phyloP scores from a whole-genome alignment of 2,113 vertebrate species.

The Antechinus stuartii region DNA sequence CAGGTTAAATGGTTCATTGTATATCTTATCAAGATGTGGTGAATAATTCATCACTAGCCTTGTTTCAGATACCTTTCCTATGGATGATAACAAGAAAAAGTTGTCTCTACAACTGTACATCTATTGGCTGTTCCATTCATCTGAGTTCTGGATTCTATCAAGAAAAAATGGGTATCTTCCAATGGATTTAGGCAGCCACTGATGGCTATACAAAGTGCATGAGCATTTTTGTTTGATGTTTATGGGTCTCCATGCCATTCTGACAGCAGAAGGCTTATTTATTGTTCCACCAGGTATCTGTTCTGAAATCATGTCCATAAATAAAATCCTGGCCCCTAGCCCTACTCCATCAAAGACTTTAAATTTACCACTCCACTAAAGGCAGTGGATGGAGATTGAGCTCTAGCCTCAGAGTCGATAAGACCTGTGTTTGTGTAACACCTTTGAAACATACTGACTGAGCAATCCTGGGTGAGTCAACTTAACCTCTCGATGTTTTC shows the following conservation, averaged over 20 bases:
- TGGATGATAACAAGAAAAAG: slow-evolving; percentile 16
- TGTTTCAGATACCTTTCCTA: slow-evolving; percentile 24
- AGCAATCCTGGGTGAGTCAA: background rate
- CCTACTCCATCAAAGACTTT: slow-evolving; percentile 50
- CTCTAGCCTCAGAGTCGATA: background rate
- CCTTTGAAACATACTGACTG: background rate
- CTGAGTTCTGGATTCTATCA: slow-evolving; percentile 16
- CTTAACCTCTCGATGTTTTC: background rate
- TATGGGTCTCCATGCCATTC: slow-evolving; percentile 13
- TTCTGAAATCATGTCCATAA: slow-evolving; percentile 67
- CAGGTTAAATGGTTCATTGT: slow-evolving; percentile 45
- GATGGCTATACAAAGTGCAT: background rate
- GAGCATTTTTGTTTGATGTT: background rate
- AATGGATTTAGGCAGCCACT: background rate
- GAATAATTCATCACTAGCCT: slow-evolving; percentile 17
- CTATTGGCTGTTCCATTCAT: slow-evolving; percentile 9
- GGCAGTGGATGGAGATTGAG: background rate
- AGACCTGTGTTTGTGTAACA: background rate
- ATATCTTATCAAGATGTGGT: slow-evolving; percentile 47
- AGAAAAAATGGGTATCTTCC: slow-evolving; percentile 4
- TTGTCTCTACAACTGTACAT: background rate
- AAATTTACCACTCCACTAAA: slow-evolving; percentile 45
- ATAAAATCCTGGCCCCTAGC: slow-evolving; percentile 44
- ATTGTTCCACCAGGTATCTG: slow-evolving; percentile 25
- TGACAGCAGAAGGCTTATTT: slow-evolving; percentile 53